Conservation (phyloP, 2,797 vertebrate genomes). For the Enteromius unitaeniatus region DNA sequence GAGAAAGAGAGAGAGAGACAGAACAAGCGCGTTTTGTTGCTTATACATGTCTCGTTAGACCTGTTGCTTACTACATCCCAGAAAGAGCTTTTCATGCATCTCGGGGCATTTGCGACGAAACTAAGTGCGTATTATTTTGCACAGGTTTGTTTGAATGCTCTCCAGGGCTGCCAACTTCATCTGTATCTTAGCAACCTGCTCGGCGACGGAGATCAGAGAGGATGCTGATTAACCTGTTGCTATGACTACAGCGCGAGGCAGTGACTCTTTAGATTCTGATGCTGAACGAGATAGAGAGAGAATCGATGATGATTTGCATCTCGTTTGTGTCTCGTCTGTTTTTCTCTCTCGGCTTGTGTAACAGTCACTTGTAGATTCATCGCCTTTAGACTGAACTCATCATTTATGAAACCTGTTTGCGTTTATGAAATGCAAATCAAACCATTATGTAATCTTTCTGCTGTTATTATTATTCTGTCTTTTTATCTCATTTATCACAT, state of each 20-base stretch:
- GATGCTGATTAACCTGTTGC: slow-evolving; percentile 86
- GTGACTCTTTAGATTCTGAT: slow-evolving; percentile 70
- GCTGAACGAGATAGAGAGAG: not conserved
- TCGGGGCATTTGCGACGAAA: slow-evolving; percentile 4
- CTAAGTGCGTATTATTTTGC: slow-evolving; percentile 60
- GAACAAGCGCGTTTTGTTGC: not conserved
- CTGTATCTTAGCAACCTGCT: slow-evolving; percentile 83
- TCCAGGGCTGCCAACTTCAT: slow-evolving; percentile 69
- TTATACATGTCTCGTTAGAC: not conserved
- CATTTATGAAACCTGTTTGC: not conserved
- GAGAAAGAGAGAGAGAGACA: too few species aligned
- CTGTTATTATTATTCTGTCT: not conserved
- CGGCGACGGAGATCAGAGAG: slow-evolving; percentile 78
- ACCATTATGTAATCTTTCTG: not conserved
- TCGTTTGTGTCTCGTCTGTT: not conserved
- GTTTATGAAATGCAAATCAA: not conserved
- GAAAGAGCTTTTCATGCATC: not conserved
- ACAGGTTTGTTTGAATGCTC: slow-evolving; percentile 71
- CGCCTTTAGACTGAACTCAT: not conserved
- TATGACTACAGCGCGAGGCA: slow-evolving; percentile 81
- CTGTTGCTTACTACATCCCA: not conserved
- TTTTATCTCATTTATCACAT: slow-evolving; percentile 4
- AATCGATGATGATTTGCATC: not conserved
- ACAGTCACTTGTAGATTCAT: not conserved
- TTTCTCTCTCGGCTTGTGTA: not conserved